Evolutionary conservation across 2,797 vertebrate species (phyloP).

Genomic region (Danio jaintianensis): DNA sequence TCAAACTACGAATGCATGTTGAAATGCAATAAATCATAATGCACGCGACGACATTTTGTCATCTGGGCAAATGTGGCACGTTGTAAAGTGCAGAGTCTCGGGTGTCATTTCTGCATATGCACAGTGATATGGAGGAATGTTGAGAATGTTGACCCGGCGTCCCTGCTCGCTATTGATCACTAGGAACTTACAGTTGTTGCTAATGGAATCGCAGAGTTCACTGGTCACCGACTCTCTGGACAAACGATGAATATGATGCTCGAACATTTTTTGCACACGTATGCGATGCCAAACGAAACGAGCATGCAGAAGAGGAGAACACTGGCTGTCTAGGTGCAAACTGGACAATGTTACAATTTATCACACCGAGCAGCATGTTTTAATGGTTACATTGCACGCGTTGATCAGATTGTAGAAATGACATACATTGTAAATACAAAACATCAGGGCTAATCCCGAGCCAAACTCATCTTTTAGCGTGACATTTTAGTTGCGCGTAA

Average conservation of each 20-base stretch:
- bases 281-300: constrained; percentile 11
- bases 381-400: neutral
- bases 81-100: constrained; percentile 60
- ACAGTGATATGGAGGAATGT: constrained; percentile 81
- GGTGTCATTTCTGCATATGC: constrained; percentile 64
- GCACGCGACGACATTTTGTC: constrained; percentile 46
- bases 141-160: constrained; percentile 79
- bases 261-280: constrained; percentile 24
- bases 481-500: neutral
- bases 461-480: neutral
- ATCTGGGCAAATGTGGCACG: constrained; percentile 62
- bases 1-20: constrained; percentile 29
- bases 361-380: constrained; percentile 12
- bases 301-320: constrained; percentile 19
- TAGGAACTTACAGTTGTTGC: constrained; percentile 69
- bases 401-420: neutral
- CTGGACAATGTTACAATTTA: neutral
- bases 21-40: constrained; percentile 36
- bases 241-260: neutral
- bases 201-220: constrained; percentile 49
- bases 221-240: neutral
- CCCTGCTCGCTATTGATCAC: constrained; percentile 74
- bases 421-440: neutral
- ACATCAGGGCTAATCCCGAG: neutral
- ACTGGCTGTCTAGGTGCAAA: constrained; percentile 9